Conservation (phyloP, 2,797 vertebrate species). For the Micrastur ruficollis region DNA sequence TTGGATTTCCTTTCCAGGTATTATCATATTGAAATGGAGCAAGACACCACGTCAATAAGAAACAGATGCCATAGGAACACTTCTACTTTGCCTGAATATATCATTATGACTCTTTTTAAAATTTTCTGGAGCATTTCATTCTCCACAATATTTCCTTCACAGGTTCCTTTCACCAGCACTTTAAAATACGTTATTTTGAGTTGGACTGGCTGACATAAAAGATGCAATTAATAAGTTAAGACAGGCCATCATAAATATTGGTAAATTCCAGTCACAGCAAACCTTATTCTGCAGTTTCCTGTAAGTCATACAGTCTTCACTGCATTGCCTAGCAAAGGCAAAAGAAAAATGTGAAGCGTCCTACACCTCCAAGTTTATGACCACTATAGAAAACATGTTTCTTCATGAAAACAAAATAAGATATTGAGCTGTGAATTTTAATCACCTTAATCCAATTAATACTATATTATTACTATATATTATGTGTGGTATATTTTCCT, state of each 20-base stretch:
- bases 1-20: neutral
- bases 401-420: neutral
- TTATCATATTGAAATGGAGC: neutral
- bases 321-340: neutral
- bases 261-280: neutral
- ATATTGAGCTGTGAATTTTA: neutral
- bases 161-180: neutral
- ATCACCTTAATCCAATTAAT: neutral
- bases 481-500: neutral
- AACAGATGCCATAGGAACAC: neutral
- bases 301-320: neutral
- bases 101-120: neutral
- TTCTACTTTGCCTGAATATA: neutral
- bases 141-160: neutral
- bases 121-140: neutral
- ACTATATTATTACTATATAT: too few relatives aligned
- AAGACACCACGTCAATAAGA: neutral
- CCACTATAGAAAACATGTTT: neutral
- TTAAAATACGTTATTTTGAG: neutral
- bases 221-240: neutral
- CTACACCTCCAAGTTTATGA: neutral
- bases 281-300: neutral
- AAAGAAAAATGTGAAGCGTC: neutral
- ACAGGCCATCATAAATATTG: neutral
- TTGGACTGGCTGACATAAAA: neutral